These are phyloP conservation scores for Halcyon senegalensis DNA, from an alignment of 2,113 vertebrate species.

Conservation along the genomic window DNA sequence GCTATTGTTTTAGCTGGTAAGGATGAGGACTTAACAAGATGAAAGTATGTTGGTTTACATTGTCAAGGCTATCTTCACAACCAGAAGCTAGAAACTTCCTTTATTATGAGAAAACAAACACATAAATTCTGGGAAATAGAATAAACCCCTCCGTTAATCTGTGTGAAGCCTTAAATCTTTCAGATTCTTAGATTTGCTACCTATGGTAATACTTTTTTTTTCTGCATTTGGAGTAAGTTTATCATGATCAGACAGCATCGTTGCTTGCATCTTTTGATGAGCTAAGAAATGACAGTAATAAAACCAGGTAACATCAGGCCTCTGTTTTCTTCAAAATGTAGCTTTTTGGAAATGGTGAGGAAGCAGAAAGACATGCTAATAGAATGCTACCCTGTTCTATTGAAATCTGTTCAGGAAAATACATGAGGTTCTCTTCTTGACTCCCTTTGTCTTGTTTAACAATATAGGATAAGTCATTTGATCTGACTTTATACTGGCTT, in stretches of 20 bases:
- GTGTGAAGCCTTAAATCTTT: conserved; percentile 47
- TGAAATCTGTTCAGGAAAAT: neutral
- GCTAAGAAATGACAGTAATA: neutral
- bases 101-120: conserved; percentile 69
- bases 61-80: conserved; percentile 69
- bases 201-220: neutral
- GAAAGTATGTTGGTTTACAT: conserved; percentile 72
- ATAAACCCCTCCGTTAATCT: conserved; percentile 50
- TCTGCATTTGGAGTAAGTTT: neutral
- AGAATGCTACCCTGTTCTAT: neutral
- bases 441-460: neutral
- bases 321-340: neutral
- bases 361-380: neutral
- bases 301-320: neutral
- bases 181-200: neutral
- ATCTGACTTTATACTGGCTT: neutral
- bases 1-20: conserved; percentile 71
- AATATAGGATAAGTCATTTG: neutral
- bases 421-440: neutral
- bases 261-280: neutral
- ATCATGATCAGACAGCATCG: neutral
- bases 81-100: conserved; percentile 73
- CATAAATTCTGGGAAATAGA: conserved; percentile 69
- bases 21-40: conserved; percentile 63
- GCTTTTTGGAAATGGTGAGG: neutral